Conservation (phyloP, 2,797 vertebrate genomes). For the Rachycentron canadum region DNA sequence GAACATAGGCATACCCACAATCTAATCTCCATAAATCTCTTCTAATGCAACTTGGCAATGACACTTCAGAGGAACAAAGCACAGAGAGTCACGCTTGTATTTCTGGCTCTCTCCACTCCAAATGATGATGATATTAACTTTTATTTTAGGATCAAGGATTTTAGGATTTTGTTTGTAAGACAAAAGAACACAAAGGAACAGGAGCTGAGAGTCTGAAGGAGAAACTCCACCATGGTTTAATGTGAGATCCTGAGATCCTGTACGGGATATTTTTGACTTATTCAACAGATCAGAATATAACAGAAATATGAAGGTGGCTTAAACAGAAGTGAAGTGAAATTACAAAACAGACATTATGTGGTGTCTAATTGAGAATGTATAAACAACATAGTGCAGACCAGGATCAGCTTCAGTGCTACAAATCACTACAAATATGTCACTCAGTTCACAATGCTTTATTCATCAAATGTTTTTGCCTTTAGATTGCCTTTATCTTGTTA, state of each 20-base stretch:
- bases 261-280: background rate
- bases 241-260: background rate
- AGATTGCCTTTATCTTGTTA: too few species aligned
- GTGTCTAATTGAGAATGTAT: background rate
- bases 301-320: background rate
- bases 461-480: background rate
- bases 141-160: background rate
- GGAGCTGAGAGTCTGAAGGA: background rate
- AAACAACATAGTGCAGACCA: background rate
- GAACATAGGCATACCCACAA: background rate
- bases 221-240: background rate
- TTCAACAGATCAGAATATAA: conserved; percentile 7
- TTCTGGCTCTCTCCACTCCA: background rate
- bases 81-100: conserved; percentile 2
- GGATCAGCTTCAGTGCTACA: background rate
- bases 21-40: background rate
- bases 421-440: background rate
- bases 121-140: background rate
- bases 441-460: background rate
- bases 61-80: background rate
- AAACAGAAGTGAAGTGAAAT: background rate
- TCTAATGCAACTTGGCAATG: background rate
- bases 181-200: background rate
- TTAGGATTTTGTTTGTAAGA: background rate
- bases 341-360: background rate